phyloP scores from a whole-genome alignment of 2,797 vertebrate genomes.

The Neoniphon sammara region DNA sequence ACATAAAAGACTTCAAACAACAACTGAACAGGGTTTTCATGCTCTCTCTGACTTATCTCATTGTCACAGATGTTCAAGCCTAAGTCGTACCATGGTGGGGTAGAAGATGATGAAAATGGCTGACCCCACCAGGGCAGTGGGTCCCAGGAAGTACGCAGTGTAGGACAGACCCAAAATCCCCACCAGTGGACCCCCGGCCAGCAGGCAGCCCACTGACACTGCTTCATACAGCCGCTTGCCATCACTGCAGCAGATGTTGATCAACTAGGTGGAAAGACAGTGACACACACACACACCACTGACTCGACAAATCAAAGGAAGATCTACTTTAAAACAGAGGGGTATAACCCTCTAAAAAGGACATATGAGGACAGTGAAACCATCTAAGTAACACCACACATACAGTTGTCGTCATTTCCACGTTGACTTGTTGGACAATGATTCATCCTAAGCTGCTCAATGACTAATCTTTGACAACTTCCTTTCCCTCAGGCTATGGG shows the following conservation, averaged over 20 bases:
- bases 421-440: conserved; percentile 50
- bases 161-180: conserved; percentile 84
- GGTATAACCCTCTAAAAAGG: neutral
- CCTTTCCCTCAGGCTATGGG: conserved; percentile 39
- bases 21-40: neutral
- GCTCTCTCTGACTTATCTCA: neutral
- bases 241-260: conserved; percentile 88
- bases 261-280: conserved; percentile 74
- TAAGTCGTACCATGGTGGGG: conserved; percentile 81
- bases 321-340: neutral
- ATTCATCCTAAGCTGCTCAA: conserved; percentile 61
- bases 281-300: conserved; percentile 2
- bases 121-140: conserved; percentile 85
- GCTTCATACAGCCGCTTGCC: conserved; percentile 86
- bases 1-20: neutral
- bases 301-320: conserved; percentile 2
- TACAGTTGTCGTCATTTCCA: conserved; percentile 32
- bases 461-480: conserved; percentile 55
- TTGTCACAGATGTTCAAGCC: neutral
- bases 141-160: conserved; percentile 83
- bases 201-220: conserved; percentile 79
- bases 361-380: conserved; percentile 6
- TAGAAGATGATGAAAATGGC: conserved; percentile 86
- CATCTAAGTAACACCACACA: conserved; percentile 12
- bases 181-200: conserved; percentile 85